These are phyloP conservation scores for Schizopygopsis malacanthus DNA, from an alignment of 2,797 vertebrate species.

Conservation along the genomic window DNA sequence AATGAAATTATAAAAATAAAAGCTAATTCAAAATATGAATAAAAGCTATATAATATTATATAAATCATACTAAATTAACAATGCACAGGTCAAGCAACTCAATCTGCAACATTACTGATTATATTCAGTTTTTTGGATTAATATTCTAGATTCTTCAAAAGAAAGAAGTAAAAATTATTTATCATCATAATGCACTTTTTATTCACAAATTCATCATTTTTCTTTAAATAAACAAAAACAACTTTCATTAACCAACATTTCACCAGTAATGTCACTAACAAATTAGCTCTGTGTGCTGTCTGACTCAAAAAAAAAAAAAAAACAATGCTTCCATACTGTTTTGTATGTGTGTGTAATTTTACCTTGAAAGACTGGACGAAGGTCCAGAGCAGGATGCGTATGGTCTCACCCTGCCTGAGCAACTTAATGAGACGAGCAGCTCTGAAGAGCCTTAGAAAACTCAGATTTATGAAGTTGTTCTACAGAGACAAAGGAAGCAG, in stretches of 20 bases:
- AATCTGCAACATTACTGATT: too few relatives aligned
- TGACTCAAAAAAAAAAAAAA: not conserved
- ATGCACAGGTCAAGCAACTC: not conserved
- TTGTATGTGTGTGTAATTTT: conserved; percentile 15
- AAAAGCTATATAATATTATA: too few relatives aligned
- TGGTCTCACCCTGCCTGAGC: conserved; percentile 94
- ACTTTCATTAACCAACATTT: not conserved
- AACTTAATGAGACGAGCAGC: conserved; percentile 98
- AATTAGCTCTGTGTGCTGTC: not conserved
- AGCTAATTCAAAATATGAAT: too few relatives aligned
- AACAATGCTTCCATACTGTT: not conserved
- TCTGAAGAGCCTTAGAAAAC: conserved; percentile 95
- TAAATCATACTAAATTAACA: too few relatives aligned
- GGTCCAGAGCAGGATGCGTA: conserved; percentile 96
- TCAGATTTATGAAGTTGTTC: conserved; percentile 97
- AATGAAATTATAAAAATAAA: too few relatives aligned
- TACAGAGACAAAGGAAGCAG: conserved; percentile 62
- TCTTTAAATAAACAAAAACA: not conserved
- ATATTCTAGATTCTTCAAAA: not conserved
- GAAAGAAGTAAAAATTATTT: too few relatives aligned
- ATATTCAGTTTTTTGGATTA: not conserved
- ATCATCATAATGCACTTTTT: not conserved
- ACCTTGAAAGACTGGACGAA: conserved; percentile 98
- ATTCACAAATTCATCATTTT: not conserved
- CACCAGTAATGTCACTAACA: not conserved